phyloP scores from a whole-genome alignment of 2,888 invertebrate genomes.

The Himalopsyche kuldschensis region DNA sequence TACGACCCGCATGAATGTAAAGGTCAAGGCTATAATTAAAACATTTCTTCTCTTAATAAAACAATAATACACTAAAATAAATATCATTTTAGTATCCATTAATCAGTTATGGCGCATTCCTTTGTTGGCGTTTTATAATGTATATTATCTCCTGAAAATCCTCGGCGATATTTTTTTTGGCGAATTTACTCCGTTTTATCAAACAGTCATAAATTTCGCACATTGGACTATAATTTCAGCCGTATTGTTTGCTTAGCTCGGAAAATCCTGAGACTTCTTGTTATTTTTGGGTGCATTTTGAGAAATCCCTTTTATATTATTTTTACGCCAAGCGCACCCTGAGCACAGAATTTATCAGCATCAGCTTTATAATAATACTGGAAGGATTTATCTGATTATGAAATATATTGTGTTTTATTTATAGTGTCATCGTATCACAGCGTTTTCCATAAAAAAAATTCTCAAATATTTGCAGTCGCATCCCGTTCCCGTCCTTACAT shows the following conservation, averaged over 20 bases:
- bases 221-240: not conserved
- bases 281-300: not conserved
- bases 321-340: not conserved
- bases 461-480: too few relatives aligned
- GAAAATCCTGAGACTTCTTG: not conserved
- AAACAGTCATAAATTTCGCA: conserved; percentile 1
- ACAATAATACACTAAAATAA: not conserved
- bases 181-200: not conserved
- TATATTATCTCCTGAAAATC: not conserved
- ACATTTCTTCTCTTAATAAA: not conserved
- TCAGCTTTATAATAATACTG: not conserved
- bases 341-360: not conserved
- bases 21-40: not conserved
- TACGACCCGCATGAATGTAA: not conserved
- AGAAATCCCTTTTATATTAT: not conserved
- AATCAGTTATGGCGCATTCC: not conserved
- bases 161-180: not conserved
- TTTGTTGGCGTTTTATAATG: not conserved
- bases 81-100: not conserved
- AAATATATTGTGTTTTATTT: too few relatives aligned
- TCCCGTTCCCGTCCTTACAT: too few relatives aligned
- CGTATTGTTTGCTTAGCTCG: not conserved
- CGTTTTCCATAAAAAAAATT: too few relatives aligned
- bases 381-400: too few relatives aligned
- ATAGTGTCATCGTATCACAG: too few relatives aligned